A percentile compares a stretch with the other conserved stretches of the same genome.
Conservation (phyloP, 2,888 invertebrate genomes). For the Atethmia centrago region DNA sequence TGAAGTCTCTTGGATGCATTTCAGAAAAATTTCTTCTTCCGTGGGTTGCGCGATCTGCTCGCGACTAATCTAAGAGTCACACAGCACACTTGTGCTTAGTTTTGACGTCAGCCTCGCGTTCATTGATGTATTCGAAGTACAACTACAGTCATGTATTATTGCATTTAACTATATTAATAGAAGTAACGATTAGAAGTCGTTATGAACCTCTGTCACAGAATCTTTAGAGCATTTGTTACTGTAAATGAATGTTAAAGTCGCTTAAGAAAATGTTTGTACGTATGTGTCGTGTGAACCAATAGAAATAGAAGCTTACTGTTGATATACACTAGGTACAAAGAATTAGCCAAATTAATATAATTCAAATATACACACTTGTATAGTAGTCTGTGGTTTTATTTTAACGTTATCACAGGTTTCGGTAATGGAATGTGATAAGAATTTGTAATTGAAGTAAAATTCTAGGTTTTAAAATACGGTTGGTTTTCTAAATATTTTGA, state of each 20-base stretch:
- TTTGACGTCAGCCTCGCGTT: neutral
- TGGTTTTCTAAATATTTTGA: too few relatives aligned
- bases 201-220: slow-evolving; percentile 26
- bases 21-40: too few relatives aligned
- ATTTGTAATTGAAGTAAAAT: too few relatives aligned
- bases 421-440: too few relatives aligned
- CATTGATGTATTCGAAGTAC: slow-evolving; percentile 2
- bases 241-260: slow-evolving; percentile 19
- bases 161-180: neutral
- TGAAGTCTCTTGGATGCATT: neutral
- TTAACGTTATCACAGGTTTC: neutral
- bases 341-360: slow-evolving; percentile 80
- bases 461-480: too few relatives aligned
- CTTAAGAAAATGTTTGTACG: slow-evolving; percentile 20
- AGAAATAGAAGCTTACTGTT: slow-evolving; percentile 61
- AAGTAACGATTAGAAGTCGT: neutral
- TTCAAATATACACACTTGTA: slow-evolving; percentile 73
- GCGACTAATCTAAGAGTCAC: neutral
- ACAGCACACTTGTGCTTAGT: neutral
- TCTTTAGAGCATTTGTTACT: slow-evolving; percentile 40
- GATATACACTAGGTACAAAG: slow-evolving; percentile 77
- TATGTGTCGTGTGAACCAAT: slow-evolving; percentile 58
- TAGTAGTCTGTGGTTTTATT: slow-evolving; percentile 56
- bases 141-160: neutral
- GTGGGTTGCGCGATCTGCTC: neutral